Base-by-base conservation (phyloP, 2,888 invertebrate species). In the Agrilus cyanescens region DNA sequence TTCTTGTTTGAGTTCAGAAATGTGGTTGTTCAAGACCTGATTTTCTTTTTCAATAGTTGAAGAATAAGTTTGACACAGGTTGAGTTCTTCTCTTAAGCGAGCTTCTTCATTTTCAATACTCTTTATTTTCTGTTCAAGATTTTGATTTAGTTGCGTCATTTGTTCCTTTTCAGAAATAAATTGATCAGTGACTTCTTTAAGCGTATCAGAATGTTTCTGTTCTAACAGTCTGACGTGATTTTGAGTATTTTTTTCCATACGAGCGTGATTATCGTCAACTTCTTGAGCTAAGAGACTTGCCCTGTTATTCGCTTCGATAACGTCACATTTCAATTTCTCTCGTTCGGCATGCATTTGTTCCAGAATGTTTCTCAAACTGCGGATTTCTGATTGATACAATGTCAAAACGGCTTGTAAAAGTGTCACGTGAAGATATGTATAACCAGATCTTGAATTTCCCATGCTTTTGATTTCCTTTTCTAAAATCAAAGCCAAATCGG, bases 231-330 rank as follows among this genome's bases (percentile, higher is more conserved):
- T 78, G 37, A 82, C 74, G 68, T 75, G 80, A 37, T 77, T 75
- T 58, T 82, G 78, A 20, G 84, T 74, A 25, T 80, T 79, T 47
- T 78, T 78, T 62, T 94, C 93, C 60, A 91, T 73, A 45, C 82
- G 77, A 1, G 82, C 76, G 62, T 93, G 90, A 54, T 85, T 82
- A 57, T 94, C 94, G 62, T 95, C 94, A 2, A 91, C 85, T 65
- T 94, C 94, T 54, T 86, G 86, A 1, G 90, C 93, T 38, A 94
- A 69, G 41, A 88, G 62, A 1, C 80, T 74, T 0, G 88, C 86
- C 52, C 91, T 73, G 44, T 82, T 75, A 59, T 91, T 89, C 0
- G 90, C 87, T 59, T 89, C 89, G 14, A 74, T 70, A 13, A 91
- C 77, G 58, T 90, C 89, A 10, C 72, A 68, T 47, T 82, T 80